A percentile compares a stretch with the other conserved stretches of the same genome.
Evolutionary conservation across 2,888 invertebrate genomes (phyloP).

Genomic region (Chloroclysta siterata): DNA sequence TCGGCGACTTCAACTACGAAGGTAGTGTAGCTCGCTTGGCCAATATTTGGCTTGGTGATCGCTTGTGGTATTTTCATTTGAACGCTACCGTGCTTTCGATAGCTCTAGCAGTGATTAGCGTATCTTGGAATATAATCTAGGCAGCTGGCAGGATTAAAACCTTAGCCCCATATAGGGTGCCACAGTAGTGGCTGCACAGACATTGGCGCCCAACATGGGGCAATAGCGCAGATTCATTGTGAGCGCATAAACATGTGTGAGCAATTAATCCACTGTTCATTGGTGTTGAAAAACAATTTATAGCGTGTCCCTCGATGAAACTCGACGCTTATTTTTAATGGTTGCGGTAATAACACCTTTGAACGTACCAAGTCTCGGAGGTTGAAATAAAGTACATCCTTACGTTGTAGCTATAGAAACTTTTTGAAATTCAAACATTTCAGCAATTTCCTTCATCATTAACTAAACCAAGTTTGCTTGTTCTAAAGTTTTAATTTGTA

Average conservation of each 20-base stretch:
- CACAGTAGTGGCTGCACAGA: not conserved
- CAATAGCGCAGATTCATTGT: not conserved
- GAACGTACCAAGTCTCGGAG: not conserved
- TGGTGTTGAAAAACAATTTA: conserved; percentile 12
- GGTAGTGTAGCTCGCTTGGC: too few relatives aligned
- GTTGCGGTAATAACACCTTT: not conserved
- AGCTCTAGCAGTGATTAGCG: too few relatives aligned
- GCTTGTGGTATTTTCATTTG: too few relatives aligned
- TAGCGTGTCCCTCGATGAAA: conserved; percentile 2
- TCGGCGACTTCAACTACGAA: too few relatives aligned
- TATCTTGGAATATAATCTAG: too few relatives aligned
- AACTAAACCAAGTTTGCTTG: conserved; percentile 11
- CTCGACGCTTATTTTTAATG: conserved; percentile 3
- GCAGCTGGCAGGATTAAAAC: too few relatives aligned
- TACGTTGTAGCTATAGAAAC: not conserved
- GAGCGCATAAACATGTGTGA: conserved; percentile 3
- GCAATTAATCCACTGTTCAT: conserved; percentile 19
- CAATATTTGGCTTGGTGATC: too few relatives aligned
- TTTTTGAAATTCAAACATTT: conserved; percentile 1
- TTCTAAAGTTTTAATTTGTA: not conserved
- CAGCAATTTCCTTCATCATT: conserved; percentile 1
- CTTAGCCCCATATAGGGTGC: not conserved
- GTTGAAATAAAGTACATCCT: not conserved
- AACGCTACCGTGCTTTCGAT: too few relatives aligned
- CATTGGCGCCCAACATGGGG: conserved; percentile 22